These are phyloP conservation scores for Emydocephalus ijimae DNA, from an alignment of 2,113 vertebrate genomes.

Conservation along the genomic window DNA sequence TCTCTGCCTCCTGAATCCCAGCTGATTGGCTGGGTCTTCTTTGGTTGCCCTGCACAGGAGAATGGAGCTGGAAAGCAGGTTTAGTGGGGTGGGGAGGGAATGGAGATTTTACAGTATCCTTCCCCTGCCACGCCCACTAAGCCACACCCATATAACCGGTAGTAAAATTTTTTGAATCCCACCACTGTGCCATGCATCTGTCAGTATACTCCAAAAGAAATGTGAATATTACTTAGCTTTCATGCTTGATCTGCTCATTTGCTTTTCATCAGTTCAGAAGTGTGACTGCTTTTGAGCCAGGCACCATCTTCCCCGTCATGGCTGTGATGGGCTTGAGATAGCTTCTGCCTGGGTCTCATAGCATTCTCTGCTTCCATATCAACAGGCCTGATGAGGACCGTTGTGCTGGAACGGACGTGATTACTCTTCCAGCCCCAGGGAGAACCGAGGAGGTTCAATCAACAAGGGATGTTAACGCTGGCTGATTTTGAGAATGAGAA, in stretches of 20 bases:
- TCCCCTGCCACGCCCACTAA: no score
- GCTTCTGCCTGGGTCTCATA: neutral
- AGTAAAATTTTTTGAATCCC: no score
- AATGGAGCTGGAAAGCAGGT: no score
- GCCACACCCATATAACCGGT: no score
- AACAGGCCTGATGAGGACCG: neutral
- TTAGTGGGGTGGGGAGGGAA: no score
- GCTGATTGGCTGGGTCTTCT: no score
- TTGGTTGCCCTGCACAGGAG: no score
- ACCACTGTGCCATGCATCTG: neutral
- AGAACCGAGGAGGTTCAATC: neutral
- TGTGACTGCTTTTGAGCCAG: neutral
- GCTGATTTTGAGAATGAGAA: neutral
- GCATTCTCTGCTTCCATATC: neutral
- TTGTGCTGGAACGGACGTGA: neutral
- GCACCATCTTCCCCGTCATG: neutral
- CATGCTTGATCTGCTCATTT: neutral
- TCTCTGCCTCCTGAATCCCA: no score
- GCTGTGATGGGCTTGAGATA: neutral
- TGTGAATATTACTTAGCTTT: neutral
- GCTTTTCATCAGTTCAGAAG: fast-evolving
- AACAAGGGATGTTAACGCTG: neutral
- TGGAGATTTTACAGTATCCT: no score
- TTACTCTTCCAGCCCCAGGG: neutral
- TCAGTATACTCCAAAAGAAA: neutral